Base-by-base conservation (phyloP, 2,888 invertebrate genomes). In the Caenorhabditis sp. region DNA sequence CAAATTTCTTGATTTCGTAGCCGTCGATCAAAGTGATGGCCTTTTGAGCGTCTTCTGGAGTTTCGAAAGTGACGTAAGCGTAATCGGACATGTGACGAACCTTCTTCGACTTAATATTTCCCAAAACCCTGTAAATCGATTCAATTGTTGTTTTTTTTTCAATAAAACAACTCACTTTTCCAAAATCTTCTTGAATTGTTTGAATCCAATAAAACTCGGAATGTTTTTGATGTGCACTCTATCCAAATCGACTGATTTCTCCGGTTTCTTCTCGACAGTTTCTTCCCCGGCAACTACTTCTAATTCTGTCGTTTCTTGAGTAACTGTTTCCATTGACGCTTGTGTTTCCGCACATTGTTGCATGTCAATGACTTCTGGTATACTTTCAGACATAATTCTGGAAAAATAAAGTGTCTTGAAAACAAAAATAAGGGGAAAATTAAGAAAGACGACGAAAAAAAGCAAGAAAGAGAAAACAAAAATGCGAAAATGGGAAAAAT, bases 221-320 rank as follows among this genome's bases (percentile, higher is more conserved):
- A 90, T 61, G 50, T 89, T 90, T 37, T 80, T 70, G 8, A 90
- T 62, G 67, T 89, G 88, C 1, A 90, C 80, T 67, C 89, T 76
- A 56, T 86, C 86, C n/a, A 50, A 18, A 24, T 82, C 82, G 5
- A 82, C 64, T 50, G 35, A 32, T 47, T 28, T 62, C 35, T 20
- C 58, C 37, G 13, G 37, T 32, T 9, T 20, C 13, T n/a, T 50
- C 35, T 56, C 18, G 3, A 15, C 40, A 40, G 13, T 13, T 3
- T 15, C 15, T 5, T 40, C 40, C 32, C 9, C 32, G 32, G 32
- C 47, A 5, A 18, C n/a, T 1, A 47, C 47, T 47, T 47, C 47
- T 47, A 13, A 15, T 40, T 40, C 2, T 15, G 15, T 15, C 9
- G 13, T 15, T 40, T 40, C 40, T 40, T 32, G 5, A 9, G 32